A percentile compares a stretch with the other conserved stretches of the same genome.
These are phyloP conservation scores for Mimas tiliae DNA, from an alignment of 2,888 invertebrate genomes.

Conservation along the genomic window DNA sequence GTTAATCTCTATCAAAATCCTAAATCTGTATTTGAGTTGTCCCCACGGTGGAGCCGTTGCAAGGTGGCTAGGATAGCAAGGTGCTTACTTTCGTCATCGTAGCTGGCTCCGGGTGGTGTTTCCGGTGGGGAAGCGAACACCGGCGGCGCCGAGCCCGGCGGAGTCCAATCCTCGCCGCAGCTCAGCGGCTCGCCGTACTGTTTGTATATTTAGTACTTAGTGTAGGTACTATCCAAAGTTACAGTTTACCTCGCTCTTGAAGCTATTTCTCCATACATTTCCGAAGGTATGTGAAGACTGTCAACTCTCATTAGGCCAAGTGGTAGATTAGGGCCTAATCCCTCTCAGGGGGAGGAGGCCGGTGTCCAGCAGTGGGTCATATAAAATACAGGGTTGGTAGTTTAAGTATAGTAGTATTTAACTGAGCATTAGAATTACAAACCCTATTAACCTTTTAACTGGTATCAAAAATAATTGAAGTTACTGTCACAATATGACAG, in stretches of 20 bases:
- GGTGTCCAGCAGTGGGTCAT: no score
- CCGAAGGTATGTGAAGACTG: no score
- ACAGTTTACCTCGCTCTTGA: not conserved
- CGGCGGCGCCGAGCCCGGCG: constrained; percentile 90
- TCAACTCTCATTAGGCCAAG: no score
- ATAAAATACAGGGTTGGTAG: no score
- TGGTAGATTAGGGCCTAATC: no score
- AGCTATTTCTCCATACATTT: not conserved
- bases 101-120: constrained; percentile 54
- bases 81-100: constrained; percentile 67
- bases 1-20: no score
- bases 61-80: not conserved
- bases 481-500: no score
- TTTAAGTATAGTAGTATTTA: no score
- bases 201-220: not conserved
- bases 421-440: no score
- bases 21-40: not conserved
- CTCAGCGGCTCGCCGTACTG: constrained; percentile 90
- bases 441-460: no score
- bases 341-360: no score
- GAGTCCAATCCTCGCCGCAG: constrained; percentile 87
- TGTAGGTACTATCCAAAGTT: not conserved
- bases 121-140: constrained; percentile 90
- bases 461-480: no score
- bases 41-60: constrained; percentile 8